Percentiles rank a stretch among this genome's conserved stretches.
These are phyloP conservation scores for Koerneria pararmatus DNA, from an alignment of 2,888 invertebrate genomes.

Conservation along the genomic window DNA sequence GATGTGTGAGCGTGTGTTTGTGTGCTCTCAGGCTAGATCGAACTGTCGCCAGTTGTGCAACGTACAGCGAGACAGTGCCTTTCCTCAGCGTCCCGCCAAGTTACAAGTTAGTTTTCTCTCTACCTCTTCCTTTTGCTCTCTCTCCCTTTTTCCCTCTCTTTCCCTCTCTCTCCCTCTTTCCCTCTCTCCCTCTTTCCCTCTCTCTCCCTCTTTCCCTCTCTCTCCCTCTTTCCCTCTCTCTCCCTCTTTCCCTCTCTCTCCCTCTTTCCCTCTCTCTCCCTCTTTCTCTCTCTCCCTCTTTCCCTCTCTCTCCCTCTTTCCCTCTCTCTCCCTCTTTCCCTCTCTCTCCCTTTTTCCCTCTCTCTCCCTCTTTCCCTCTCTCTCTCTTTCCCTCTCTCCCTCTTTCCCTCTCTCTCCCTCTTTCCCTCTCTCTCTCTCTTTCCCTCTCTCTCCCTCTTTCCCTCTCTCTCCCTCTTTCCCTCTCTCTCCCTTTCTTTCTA, in stretches of 20 bases:
- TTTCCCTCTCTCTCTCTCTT: background rate
- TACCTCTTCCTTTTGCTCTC: background rate
- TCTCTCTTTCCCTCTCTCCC: background rate
- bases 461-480: background rate
- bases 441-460: background rate
- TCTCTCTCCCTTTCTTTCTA: background rate
- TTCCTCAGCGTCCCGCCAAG: slow-evolving; percentile 12
- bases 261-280: background rate
- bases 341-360: background rate
- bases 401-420: background rate
- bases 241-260: slow-evolving; percentile 4
- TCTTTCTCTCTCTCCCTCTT: slow-evolving; percentile 5
- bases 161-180: slow-evolving; percentile 3
- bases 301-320: background rate
- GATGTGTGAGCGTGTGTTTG: too few relatives aligned
- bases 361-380: background rate
- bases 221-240: background rate
- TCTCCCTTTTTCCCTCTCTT: background rate
- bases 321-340: background rate
- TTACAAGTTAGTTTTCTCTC: slow-evolving; percentile 4
- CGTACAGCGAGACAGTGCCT: slow-evolving; percentile 20
- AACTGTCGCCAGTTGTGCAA: slow-evolving; percentile 5
- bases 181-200: background rate
- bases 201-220: background rate
- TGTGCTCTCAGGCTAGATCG: slow-evolving; percentile 17